Conservation (phyloP, 2,888 invertebrate species). For the Blastobasis lacticolella region DNA sequence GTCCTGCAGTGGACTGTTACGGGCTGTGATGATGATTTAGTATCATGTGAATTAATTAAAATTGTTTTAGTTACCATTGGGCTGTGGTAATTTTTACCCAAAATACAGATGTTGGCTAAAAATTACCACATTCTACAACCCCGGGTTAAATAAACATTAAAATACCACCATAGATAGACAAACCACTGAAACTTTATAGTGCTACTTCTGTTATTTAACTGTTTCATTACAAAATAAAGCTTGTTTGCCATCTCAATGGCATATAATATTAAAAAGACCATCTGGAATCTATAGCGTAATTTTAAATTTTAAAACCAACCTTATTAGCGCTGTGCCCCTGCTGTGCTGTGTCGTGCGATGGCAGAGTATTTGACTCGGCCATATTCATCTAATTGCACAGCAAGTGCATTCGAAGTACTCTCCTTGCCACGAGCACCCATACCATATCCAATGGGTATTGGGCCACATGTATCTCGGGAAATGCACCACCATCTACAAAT, state of each 20-base stretch:
- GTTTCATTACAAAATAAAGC: background rate
- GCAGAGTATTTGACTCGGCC: conserved; percentile 97
- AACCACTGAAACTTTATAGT: too few species aligned
- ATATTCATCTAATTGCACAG: conserved; percentile 93
- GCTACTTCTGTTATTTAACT: too few species aligned
- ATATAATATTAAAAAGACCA: background rate
- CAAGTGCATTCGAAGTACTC: conserved; percentile 89
- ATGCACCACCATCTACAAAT: conserved; percentile 94
- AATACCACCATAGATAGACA: too few species aligned
- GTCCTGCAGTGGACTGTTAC: too few species aligned
- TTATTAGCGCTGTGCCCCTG: conserved; percentile 97
- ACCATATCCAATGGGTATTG: conserved; percentile 95
- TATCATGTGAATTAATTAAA: too few species aligned
- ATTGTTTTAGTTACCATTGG: too few species aligned
- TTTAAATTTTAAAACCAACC: conserved; percentile 33
- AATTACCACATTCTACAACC: too few species aligned
- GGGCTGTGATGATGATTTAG: too few species aligned
- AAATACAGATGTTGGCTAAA: too few species aligned
- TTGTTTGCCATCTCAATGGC: background rate
- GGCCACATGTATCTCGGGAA: conserved; percentile 97
- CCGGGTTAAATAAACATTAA: too few species aligned
- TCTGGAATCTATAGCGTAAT: too few species aligned
- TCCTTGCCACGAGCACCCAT: conserved; percentile 90
- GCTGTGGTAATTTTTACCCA: too few species aligned
- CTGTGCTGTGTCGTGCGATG: conserved; percentile 92